Evolutionary conservation across 2,888 invertebrate genomes (phyloP), one percentile per base, ranked within the genome.

Genomic region (Parelbella ahira): DNA sequence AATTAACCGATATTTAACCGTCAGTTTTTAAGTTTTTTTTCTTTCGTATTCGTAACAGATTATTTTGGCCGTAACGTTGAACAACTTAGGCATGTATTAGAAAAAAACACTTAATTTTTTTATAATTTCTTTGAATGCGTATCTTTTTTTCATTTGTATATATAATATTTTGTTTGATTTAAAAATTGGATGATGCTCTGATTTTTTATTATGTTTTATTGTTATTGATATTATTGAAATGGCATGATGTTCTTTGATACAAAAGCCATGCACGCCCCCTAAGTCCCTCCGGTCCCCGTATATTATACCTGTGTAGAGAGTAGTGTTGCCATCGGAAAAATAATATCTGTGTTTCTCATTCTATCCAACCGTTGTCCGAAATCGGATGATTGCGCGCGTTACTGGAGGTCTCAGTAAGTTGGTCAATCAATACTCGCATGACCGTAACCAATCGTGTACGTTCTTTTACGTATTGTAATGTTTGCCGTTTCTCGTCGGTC

Each of bases 361-460:
- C 63, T 67, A 73, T 56, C 74, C 63, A 61, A 74, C 74, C 68
- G 79, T 84, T 84, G 87, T 87, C 86, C 86, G 83, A 68, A 65
- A 74, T 75, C 84, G 87, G 87, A 82, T 80, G 63, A 66, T 80
- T 72, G 76, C 77, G 70, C 86, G 84, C 68, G 69, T 84, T 61
- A 62, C 64, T 86, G 87, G 87, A 87, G 87, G 87, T 78, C 65
- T 87, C 60, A 87, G 87, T 87, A 87, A 87, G 87, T 87, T 65
- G 60, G 63, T 41, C 41, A 13, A 34, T 15, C 12, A 20, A 20
- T 28, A 19, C 19, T 19, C 25, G 41, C 33, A 41, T 41, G 41
- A 34, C 37, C 33, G 6, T 28, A 1, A 23, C n/a, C 23, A 18
- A 6, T 19, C 30, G 10, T 33, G 5, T 24, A 9, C 13, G 20